These are phyloP conservation scores for Fulica atra DNA, from an alignment of 2,113 vertebrate species.

Conservation along the genomic window DNA sequence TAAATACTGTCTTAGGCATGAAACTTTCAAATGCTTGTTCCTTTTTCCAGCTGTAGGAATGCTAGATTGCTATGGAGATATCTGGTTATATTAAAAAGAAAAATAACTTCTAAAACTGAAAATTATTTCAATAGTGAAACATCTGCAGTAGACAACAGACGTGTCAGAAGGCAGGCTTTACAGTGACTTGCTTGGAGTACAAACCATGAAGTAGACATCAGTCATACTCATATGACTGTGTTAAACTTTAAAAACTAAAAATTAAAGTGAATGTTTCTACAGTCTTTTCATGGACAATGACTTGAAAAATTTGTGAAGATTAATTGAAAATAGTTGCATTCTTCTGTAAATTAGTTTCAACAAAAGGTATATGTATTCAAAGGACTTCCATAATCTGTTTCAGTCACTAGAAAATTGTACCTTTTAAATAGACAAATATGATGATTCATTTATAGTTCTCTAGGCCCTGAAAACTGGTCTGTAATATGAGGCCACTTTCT, in stretches of 20 bases:
- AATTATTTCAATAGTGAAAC: not conserved
- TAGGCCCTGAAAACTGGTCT: not conserved
- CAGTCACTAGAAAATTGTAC: not conserved
- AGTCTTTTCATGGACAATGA: too few species aligned
- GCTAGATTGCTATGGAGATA: not conserved
- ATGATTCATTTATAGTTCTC: not conserved
- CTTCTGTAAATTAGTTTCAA: not conserved
- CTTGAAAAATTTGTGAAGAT: not conserved
- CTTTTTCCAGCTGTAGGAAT: not conserved
- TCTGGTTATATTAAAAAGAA: not conserved
- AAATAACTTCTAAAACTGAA: not conserved
- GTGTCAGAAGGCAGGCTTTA: not conserved
- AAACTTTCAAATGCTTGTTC: not conserved
- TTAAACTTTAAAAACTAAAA: not conserved
- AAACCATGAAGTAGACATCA: not conserved
- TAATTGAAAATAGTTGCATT: not conserved
- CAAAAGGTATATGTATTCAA: not conserved
- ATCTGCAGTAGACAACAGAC: not conserved
- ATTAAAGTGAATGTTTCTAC: not conserved
- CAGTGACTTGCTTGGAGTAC: not conserved
- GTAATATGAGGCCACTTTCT: not conserved
- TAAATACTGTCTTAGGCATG: not conserved
- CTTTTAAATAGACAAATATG: not conserved
- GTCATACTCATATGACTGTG: not conserved
- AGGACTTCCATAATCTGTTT: not conserved